phyloP scores from a whole-genome alignment of 2,797 vertebrate species.

The Danio aesculapii region DNA sequence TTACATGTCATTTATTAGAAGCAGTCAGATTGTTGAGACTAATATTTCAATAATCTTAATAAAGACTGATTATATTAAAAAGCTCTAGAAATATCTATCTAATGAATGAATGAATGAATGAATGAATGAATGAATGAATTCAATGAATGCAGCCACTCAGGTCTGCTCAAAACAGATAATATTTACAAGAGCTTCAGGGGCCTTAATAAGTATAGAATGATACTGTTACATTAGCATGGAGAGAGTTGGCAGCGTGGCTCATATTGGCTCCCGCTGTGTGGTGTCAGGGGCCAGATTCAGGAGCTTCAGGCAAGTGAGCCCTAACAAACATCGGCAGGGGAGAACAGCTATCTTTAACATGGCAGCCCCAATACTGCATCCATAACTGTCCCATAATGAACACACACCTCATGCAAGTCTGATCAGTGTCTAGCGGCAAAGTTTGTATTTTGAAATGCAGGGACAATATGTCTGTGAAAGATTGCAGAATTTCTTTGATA shows the following conservation, averaged over 20 bases:
- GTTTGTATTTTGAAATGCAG: not conserved
- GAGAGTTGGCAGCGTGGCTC: constrained; percentile 14
- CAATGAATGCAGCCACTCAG: not conserved
- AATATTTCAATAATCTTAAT: no score
- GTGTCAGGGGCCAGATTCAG: constrained; percentile 2
- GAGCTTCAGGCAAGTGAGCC: constrained; percentile 9
- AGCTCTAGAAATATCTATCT: not conserved
- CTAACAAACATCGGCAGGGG: constrained; percentile 20
- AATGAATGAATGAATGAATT: not conserved
- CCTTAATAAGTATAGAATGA: constrained; percentile 26
- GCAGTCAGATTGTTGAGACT: no score
- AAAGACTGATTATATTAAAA: no score
- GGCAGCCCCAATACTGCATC: not conserved
- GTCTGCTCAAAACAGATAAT: not conserved
- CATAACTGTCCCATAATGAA: constrained; percentile 54
- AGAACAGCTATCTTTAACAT: constrained; percentile 31
- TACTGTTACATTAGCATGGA: constrained; percentile 10
- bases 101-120: no score
- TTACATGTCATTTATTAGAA: no score
- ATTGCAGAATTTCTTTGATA: constrained; percentile 27
- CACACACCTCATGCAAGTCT: constrained; percentile 57
- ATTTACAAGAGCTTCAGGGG: constrained; percentile 29
- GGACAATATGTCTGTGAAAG: constrained; percentile 35
- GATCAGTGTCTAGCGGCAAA: constrained; percentile 47
- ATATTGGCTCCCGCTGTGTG: constrained; percentile 26